phyloP scores from a whole-genome alignment of 1,140 invertebrate species.

The Drosophila triauraria region DNA sequence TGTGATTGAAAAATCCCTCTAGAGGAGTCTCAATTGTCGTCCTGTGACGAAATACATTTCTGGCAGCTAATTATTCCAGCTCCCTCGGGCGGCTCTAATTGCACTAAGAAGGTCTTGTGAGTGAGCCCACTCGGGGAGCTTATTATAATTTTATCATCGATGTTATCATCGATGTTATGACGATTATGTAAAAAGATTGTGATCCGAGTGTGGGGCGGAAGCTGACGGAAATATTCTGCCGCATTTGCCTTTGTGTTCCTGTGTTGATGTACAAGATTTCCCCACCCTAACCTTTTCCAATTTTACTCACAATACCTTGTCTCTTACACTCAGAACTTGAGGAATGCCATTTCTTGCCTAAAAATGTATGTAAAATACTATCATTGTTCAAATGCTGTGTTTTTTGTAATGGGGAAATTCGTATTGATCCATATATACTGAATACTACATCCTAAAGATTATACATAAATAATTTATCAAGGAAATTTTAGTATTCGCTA shows the following conservation, averaged over 20 bases:
- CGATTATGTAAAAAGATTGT: slow-evolving; percentile 24
- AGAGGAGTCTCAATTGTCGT: slow-evolving; percentile 29
- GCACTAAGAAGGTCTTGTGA: slow-evolving; percentile 6
- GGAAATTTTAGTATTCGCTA: no score
- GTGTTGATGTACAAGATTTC: slow-evolving; percentile 32
- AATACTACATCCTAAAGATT: no score
- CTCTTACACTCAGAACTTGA: not conserved
- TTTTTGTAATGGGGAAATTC: no score
- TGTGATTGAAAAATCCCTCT: slow-evolving; percentile 44
- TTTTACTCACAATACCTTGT: not conserved
- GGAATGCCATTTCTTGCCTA: no score
- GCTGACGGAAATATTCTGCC: slow-evolving; percentile 37
- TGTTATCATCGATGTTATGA: slow-evolving; percentile 45
- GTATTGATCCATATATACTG: no score
- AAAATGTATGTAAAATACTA: no score
- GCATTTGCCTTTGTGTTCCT: slow-evolving; percentile 18
- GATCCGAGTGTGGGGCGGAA: slow-evolving; percentile 33
- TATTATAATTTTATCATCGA: no score
- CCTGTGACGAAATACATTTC: slow-evolving; percentile 11
- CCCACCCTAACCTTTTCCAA: not conserved
- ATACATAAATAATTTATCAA: no score
- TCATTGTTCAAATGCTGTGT: no score
- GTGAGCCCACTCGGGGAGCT: slow-evolving; percentile 3
- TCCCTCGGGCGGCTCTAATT: slow-evolving; percentile 39
- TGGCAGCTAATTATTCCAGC: slow-evolving; percentile 65